Evolutionary conservation across 2,113 vertebrate species (phyloP).

Genomic region (Polypterus senegalus): DNA sequence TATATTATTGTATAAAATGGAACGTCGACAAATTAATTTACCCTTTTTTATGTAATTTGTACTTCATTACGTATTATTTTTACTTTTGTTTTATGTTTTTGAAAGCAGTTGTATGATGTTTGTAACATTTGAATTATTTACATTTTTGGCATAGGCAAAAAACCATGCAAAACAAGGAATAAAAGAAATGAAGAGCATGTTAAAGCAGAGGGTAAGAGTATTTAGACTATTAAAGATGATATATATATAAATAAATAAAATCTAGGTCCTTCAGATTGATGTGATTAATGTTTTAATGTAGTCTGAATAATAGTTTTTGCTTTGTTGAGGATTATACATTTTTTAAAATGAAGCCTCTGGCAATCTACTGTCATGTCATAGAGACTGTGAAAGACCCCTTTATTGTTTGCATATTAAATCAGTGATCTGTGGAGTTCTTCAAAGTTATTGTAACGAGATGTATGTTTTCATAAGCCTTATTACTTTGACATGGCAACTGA

Average conservation of each 20-base stretch:
- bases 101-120: too few relatives aligned
- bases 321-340: conserved; percentile 70
- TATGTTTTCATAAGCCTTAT: conserved; percentile 79
- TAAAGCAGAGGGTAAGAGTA: conserved; percentile 73
- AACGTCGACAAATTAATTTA: not conserved
- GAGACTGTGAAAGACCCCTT: conserved; percentile 52
- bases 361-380: conserved; percentile 64
- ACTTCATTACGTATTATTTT: too few relatives aligned
- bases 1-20: conserved; percentile 1
- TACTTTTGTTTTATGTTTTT: not conserved
- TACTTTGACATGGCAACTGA: conserved; percentile 66
- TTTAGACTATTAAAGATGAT: conserved; percentile 9
- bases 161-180: conserved; percentile 84
- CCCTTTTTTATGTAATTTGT: not conserved
- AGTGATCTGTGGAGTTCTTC: conserved; percentile 63
- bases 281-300: conserved; percentile 60
- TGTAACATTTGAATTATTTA: too few relatives aligned
- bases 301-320: conserved; percentile 69
- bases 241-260: too few relatives aligned
- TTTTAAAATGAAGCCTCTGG: conserved; percentile 73
- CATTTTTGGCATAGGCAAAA: conserved; percentile 58
- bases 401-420: conserved; percentile 80
- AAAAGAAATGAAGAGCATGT: conserved; percentile 79
- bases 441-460: conserved; percentile 68
- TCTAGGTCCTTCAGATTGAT: conserved; percentile 1